Conservation (phyloP, 2,797 vertebrate species). For the Scyliorhinus canicula region DNA sequence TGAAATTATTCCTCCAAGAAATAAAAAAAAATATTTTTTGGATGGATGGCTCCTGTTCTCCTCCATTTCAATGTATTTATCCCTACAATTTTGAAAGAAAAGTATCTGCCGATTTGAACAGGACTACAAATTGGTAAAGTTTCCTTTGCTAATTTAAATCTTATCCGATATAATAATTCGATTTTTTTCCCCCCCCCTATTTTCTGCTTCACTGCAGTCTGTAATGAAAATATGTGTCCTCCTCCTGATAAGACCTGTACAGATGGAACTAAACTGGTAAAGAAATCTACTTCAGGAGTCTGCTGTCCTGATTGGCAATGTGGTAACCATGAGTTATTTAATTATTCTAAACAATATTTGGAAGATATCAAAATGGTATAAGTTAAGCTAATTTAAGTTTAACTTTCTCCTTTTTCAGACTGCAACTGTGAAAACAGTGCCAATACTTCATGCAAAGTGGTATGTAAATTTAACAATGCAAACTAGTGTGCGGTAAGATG, state of each 20-base stretch:
- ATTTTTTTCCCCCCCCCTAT: not conserved
- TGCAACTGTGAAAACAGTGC: slow-evolving; percentile 78
- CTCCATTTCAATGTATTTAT: not conserved
- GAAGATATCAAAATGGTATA: not conserved
- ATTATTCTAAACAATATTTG: not conserved
- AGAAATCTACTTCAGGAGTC: slow-evolving; percentile 61
- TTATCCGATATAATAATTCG: not conserved
- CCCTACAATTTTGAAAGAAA: not conserved
- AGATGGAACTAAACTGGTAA: slow-evolving; percentile 69
- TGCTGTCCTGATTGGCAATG: slow-evolving; percentile 85
- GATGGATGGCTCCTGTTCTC: too few relatives aligned
- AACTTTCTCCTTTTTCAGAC: slow-evolving; percentile 56
- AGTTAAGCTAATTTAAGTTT: not conserved
- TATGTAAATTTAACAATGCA: slow-evolving; percentile 58
- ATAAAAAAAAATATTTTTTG: not conserved
- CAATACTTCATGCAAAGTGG: slow-evolving; percentile 71
- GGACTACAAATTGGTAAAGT: not conserved
- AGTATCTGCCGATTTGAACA: not conserved
- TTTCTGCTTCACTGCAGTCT: slow-evolving; percentile 62
- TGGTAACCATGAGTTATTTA: slow-evolving; percentile 62
- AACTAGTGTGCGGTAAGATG: not conserved
- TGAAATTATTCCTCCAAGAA: not conserved
- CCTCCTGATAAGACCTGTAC: slow-evolving; percentile 67
- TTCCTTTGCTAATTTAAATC: not conserved
- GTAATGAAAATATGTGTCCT: slow-evolving; percentile 78